phyloP scores from a whole-genome alignment of 2,797 vertebrate genomes.

The Gymnodraco acuticeps region DNA sequence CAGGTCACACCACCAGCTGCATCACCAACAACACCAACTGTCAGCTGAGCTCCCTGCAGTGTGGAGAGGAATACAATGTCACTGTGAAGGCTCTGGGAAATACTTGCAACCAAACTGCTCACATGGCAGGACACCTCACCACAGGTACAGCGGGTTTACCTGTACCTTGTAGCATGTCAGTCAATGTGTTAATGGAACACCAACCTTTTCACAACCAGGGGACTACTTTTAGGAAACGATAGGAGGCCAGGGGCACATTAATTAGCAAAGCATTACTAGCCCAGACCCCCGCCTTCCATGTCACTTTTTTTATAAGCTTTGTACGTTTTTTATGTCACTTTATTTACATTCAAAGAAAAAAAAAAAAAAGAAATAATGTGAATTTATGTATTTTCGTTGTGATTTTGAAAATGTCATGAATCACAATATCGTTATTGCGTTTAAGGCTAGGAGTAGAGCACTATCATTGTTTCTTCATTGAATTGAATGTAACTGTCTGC shows the following conservation, averaged over 20 bases:
- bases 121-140: constrained; percentile 70
- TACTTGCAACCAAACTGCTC: constrained; percentile 71
- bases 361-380: no score
- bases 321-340: no score
- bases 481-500: not conserved
- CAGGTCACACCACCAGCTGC: constrained; percentile 60
- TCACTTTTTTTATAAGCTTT: no score
- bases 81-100: constrained; percentile 66
- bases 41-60: constrained; percentile 62
- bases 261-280: no score
- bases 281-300: no score
- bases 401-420: no score
- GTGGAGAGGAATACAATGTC: constrained; percentile 77
- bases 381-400: no score
- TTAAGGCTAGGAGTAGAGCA: no score
- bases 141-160: constrained; percentile 71
- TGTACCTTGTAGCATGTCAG: not conserved
- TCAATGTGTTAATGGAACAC: not conserved
- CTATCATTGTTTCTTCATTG: not conserved
- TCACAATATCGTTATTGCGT: no score
- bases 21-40: constrained; percentile 74
- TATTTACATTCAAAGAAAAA: no score
- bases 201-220: not conserved
- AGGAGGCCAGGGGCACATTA: no score
- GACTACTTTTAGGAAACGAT: not conserved